These are phyloP conservation scores for Rhadina sibilatrix DNA, from an alignment of 2,113 vertebrate species.

Conservation along the genomic window DNA sequence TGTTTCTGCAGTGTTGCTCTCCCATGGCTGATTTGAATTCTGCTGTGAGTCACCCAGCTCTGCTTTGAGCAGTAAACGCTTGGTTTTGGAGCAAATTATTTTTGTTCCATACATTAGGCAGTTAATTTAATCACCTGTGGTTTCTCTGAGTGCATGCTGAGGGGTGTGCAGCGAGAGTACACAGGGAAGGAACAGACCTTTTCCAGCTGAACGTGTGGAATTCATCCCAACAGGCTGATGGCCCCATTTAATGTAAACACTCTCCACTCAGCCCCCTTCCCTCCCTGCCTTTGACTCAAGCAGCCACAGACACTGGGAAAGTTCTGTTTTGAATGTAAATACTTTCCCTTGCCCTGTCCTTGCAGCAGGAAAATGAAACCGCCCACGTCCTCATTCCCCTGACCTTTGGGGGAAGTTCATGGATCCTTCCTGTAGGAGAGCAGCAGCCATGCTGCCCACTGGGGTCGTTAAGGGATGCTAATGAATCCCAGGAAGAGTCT, in stretches of 20 bases:
- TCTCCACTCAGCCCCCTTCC: neutral
- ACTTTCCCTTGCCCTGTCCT: neutral
- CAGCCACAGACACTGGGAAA: neutral
- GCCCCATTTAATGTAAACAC: neutral
- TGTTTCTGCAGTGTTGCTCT: neutral
- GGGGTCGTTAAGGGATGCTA: neutral
- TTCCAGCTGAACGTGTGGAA: neutral
- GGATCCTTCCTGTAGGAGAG: neutral
- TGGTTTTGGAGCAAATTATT: neutral
- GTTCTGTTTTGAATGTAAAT: neutral
- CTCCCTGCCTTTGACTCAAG: neutral
- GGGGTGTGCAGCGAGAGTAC: neutral
- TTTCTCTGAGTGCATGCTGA: neutral
- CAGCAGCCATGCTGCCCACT: neutral
- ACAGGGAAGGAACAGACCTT: neutral
- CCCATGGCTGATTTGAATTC: neutral
- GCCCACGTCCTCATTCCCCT: neutral
- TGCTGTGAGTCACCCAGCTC: neutral
- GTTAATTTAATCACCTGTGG: neutral
- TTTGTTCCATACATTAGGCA: neutral
- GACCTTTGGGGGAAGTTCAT: neutral
- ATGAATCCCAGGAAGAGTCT: neutral
- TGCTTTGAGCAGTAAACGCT: neutral
- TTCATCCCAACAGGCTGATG: neutral
- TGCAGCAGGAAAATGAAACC: neutral